Evolutionary conservation across 2,113 vertebrate species (phyloP), one percentile per base, ranked within the genome.

Genomic region (Ibidorhyncha struthersii): DNA sequence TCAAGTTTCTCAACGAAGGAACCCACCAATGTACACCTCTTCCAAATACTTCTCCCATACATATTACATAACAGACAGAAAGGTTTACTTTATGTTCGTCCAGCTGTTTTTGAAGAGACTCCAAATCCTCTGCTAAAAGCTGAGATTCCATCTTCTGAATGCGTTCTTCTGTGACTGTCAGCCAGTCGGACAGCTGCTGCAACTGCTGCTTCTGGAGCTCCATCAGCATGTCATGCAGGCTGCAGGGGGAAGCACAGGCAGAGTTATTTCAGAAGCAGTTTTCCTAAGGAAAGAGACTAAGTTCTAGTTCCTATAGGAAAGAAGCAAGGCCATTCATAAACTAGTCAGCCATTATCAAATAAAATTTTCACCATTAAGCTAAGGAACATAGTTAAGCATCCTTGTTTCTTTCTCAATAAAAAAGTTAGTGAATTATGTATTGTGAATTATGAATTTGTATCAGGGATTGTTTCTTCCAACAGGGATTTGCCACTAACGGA

Each of bases 211-310:
- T 99, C 97, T 99, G 99, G 14, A 99, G 98, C 41, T 99, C 99
- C 99, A 99, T 99, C 94, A 99, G 98, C 78, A 99, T 97, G 30
- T 99, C 99, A 5, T 99, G 99, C 66, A 99, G 98, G 93, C 99
- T 99, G 96, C 56, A 41, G 19, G 78, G 91, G 36, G 78, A 96
- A 95, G 90, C 29, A 84, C 55, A 89, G 40, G 59, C 9, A 79
- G 49, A 89, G 34, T 95, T 45, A 92, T 18, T 76, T 67, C 73
- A 89, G 62, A 78, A 50, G 55, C 17, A n/a, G 27, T 23, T 67
- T 32, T 89, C 63, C 78, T 4, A 3, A 55, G 40, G 59, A 81
- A 88, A 82, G 34, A 53, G 43, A 32, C 23, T 19, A 55, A 45
- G 29, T 36, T 67, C 82, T 62, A 25, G 8, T 25, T 88, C 69